Evolutionary conservation across 2,888 invertebrate genomes (phyloP).

Genomic region (Notocelia uddmanniana): DNA sequence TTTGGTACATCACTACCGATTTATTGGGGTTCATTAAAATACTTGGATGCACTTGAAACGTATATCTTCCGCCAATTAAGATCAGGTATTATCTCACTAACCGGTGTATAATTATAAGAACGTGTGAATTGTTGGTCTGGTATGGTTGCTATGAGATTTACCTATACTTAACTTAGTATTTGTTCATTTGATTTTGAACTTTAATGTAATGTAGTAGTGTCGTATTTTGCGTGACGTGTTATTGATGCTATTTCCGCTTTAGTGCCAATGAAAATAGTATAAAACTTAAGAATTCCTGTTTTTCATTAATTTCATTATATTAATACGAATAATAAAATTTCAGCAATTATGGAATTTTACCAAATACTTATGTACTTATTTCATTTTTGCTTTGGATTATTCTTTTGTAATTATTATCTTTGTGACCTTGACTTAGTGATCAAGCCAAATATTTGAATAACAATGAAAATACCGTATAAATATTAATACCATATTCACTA

Average conservation of each 20-base stretch:
- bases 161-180: neutral
- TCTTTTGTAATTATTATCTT: neutral
- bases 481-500: neutral
- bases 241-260: too few relatives aligned
- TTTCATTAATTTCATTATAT: too few relatives aligned
- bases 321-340: too few relatives aligned
- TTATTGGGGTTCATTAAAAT: constrained; percentile 45
- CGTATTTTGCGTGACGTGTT: neutral
- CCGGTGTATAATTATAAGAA: constrained; percentile 25
- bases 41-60: constrained; percentile 40
- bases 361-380: too few relatives aligned
- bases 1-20: constrained; percentile 45
- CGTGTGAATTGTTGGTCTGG: constrained; percentile 29
- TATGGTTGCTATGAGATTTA: neutral
- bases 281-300: too few relatives aligned
- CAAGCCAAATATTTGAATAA: neutral
- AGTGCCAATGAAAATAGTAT: too few relatives aligned
- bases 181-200: neutral
- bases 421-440: neutral
- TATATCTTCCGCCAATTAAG: constrained; percentile 33
- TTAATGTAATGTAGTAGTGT: neutral
- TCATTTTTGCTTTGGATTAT: too few relatives aligned
- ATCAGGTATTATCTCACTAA: constrained; percentile 25
- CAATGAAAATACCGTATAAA: neutral
- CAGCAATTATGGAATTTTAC: too few relatives aligned